Conservation (phyloP, 2,797 vertebrate genomes). For the Loris lydekkerianus region DNA sequence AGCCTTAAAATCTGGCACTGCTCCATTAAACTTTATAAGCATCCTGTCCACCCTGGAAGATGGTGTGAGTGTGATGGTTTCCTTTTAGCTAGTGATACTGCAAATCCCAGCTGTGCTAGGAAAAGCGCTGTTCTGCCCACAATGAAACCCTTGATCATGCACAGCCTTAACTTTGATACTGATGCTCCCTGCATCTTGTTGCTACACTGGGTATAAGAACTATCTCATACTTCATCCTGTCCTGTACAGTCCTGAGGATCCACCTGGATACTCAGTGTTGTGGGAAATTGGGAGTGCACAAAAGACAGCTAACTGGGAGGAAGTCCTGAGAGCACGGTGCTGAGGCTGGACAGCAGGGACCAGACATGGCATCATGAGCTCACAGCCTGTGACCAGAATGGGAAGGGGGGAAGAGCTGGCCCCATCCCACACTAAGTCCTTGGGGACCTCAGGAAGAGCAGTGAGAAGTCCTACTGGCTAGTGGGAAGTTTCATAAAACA, state of each 20-base stretch:
- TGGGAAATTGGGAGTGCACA: background rate
- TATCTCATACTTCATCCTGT: background rate
- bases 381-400: background rate
- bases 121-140: background rate
- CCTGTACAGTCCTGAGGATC: background rate
- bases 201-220: accelerated
- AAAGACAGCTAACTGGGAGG: background rate
- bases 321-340: background rate
- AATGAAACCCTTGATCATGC: background rate
- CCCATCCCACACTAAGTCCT: background rate
- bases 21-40: background rate
- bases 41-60: background rate
- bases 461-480: background rate
- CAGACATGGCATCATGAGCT: too few relatives aligned
- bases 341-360: background rate
- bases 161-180: background rate
- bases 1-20: background rate
- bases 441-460: background rate
- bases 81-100: background rate
- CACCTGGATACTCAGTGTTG: background rate
- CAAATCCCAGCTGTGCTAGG: background rate
- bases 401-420: background rate
- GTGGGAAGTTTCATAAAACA: background rate
- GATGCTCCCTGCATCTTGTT: background rate
- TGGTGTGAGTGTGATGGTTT: background rate